A percentile compares a stretch with the other conserved stretches of the same genome.
Conservation (phyloP, 1,140 invertebrate species). For the Akabosia matsudoensis region DNA sequence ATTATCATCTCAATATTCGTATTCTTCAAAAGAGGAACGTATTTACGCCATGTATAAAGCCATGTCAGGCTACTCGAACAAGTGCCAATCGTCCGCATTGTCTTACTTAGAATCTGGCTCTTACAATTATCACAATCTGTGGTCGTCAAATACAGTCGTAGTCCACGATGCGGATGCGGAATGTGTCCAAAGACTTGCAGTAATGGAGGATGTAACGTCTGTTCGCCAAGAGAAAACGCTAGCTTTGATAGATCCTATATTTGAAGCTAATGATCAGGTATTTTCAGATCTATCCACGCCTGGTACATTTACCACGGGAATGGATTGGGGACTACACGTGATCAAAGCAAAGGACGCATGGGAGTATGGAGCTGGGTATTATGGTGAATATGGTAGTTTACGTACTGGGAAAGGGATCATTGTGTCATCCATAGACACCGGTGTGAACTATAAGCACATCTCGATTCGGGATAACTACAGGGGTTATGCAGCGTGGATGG, state of each 20-base stretch:
- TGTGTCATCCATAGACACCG: background rate
- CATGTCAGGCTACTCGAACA: background rate
- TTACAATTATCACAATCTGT: background rate
- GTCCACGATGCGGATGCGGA: background rate
- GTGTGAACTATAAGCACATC: background rate
- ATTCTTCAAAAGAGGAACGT: background rate
- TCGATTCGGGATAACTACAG: background rate
- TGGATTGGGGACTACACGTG: background rate
- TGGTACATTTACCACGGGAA: background rate
- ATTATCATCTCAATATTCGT: background rate
- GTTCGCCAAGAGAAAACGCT: background rate
- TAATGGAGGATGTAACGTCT: background rate
- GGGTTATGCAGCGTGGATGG: background rate
- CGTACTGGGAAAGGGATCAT: background rate
- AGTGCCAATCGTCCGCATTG: background rate
- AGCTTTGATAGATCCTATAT: background rate
- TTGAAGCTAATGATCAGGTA: background rate
- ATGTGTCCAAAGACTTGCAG: background rate
- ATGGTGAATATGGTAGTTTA: background rate
- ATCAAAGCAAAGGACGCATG: background rate
- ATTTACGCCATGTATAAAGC: background rate
- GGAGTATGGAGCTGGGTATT: background rate
- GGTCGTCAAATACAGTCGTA: background rate
- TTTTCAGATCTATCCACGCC: background rate
- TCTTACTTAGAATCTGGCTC: background rate